Percentiles rank a stretch among this genome's conserved stretches.
Conservation (phyloP, 2,113 vertebrate species). For the Ranitomeya variabilis region DNA sequence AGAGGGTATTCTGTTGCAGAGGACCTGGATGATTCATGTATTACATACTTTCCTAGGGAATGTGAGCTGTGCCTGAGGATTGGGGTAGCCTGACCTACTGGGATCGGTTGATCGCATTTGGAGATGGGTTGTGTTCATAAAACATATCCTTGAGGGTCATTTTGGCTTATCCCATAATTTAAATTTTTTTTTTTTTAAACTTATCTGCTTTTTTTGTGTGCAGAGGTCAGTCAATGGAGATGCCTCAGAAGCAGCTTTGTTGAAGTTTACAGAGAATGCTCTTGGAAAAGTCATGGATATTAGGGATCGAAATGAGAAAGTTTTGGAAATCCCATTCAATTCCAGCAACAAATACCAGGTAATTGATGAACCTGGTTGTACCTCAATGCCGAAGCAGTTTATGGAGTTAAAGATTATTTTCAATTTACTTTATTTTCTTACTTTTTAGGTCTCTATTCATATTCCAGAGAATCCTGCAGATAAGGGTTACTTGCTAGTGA, state of each 20-base stretch:
- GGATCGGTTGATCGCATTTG: not conserved
- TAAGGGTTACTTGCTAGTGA: constrained; percentile 76
- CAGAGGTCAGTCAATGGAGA: constrained; percentile 77
- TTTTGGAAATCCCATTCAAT: constrained; percentile 81
- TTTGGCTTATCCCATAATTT: not conserved
- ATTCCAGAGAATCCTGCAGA: constrained; percentile 66
- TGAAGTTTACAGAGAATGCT: constrained; percentile 78
- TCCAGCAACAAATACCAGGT: constrained; percentile 84
- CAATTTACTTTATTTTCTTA: not conserved
- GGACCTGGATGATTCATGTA: too few species aligned
- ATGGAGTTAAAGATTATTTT: not conserved
- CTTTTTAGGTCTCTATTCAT: constrained; percentile 76
- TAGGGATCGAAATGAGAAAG: constrained; percentile 73
- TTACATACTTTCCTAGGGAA: too few species aligned
- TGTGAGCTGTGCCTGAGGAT: too few species aligned
- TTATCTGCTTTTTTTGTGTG: not conserved
- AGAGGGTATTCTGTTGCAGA: too few species aligned
- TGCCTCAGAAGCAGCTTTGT: constrained; percentile 79
- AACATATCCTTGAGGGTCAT: not conserved
- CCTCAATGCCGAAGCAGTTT: not conserved
- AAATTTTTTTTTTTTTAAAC: too few species aligned
- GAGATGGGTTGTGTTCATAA: not conserved
- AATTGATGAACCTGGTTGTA: not conserved
- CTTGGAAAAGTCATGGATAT: constrained; percentile 73
- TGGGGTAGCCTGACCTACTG: too few species aligned